Conservation (phyloP, 2,113 vertebrate species). For the Mustelus asterias region DNA sequence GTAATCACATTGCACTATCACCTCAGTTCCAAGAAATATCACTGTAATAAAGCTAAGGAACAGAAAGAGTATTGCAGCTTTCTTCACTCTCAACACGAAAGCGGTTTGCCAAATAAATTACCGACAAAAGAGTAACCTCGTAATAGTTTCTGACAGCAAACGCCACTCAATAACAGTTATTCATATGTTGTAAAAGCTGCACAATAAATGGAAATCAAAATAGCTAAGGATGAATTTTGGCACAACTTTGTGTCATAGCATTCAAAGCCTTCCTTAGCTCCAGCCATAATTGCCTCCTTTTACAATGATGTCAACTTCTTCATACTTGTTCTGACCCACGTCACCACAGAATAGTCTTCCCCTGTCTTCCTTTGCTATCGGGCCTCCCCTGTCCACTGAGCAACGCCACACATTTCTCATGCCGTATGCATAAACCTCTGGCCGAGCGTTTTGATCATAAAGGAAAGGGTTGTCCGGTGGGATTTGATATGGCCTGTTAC, state of each 20-base stretch:
- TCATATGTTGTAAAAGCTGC: not conserved
- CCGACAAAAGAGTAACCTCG: not conserved
- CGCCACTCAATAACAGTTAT: not conserved
- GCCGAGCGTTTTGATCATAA: conserved; percentile 51
- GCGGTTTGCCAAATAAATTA: not conserved
- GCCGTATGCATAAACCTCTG: conserved; percentile 68
- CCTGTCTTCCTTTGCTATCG: conserved; percentile 50
- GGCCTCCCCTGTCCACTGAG: conserved; percentile 68
- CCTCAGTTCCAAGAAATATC: not conserved
- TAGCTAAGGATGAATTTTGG: conserved; percentile 65
- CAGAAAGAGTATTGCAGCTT: not conserved
- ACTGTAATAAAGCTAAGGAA: not conserved
- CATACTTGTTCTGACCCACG: conserved; percentile 74
- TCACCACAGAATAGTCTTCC: conserved; percentile 79
- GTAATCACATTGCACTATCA: not conserved
- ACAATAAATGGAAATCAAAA: not conserved
- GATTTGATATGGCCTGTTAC: conserved; percentile 55
- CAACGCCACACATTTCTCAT: conserved; percentile 78
- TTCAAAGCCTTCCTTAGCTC: conserved; percentile 75
- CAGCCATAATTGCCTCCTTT: conserved; percentile 78
- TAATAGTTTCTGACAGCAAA: not conserved
- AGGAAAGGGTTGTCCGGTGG: conserved; percentile 69
- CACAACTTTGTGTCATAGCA: conserved; percentile 72
- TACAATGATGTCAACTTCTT: conserved; percentile 71
- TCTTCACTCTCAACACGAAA: not conserved